These are phyloP conservation scores for Hydraecia micacea DNA, from an alignment of 2,888 invertebrate species.

Conservation along the genomic window DNA sequence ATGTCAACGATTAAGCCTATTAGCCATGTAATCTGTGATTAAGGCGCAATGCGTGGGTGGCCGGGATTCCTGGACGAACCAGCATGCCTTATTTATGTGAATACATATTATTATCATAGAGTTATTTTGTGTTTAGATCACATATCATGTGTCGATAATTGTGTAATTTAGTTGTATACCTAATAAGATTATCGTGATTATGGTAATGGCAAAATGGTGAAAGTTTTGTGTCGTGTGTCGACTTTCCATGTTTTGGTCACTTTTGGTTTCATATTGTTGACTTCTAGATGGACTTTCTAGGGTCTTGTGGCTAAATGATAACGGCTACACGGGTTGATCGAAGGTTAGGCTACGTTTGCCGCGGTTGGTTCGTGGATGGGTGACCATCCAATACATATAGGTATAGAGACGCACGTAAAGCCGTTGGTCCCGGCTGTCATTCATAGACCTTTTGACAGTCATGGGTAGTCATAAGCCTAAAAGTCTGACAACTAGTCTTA, in stretches of 20 bases:
- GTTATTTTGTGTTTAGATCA: conserved; percentile 55
- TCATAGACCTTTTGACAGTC: not conserved
- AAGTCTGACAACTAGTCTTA: not conserved
- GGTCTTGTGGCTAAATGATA: too few relatives aligned
- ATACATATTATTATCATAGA: conserved; percentile 44
- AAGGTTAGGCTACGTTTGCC: not conserved
- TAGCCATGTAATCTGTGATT: conserved; percentile 68
- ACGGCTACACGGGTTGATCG: too few relatives aligned
- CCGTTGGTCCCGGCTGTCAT: not conserved
- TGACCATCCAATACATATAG: not conserved
- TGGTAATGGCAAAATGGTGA: conserved; percentile 34
- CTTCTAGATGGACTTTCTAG: not conserved
- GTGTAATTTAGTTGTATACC: conserved; percentile 33
- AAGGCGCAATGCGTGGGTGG: conserved; percentile 63
- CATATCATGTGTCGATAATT: conserved; percentile 42
- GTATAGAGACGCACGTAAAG: not conserved
- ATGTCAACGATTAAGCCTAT: conserved; percentile 71
- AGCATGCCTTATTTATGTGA: conserved; percentile 51
- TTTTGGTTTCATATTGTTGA: conserved; percentile 25
- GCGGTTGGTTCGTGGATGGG: not conserved
- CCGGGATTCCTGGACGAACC: conserved; percentile 57
- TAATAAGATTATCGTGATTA: conserved; percentile 42
- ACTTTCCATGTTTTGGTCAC: conserved; percentile 12
- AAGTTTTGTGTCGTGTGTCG: conserved; percentile 32
- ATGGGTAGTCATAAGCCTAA: not conserved